Conservation (phyloP, 2,888 invertebrate species). For the Celastrina argiolus region DNA sequence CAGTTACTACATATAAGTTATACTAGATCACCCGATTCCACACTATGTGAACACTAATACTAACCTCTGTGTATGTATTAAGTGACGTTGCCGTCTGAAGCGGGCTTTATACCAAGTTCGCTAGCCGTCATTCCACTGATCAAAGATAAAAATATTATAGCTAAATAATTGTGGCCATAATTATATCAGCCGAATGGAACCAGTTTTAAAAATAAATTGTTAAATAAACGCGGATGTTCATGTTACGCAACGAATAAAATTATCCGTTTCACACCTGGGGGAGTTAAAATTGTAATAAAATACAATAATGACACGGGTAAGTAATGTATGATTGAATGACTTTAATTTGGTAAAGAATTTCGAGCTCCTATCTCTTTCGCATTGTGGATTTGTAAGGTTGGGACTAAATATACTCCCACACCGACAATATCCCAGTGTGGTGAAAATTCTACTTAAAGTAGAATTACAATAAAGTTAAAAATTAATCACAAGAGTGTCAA, state of each 20-base stretch:
- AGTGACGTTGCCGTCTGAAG: no score
- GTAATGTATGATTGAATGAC: not conserved
- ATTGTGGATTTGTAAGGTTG: no score
- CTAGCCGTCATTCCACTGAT: not conserved
- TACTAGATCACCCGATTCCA: no score
- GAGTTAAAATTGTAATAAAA: constrained; percentile 1
- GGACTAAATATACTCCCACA: no score
- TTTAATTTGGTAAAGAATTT: not conserved
- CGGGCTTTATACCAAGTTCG: not conserved
- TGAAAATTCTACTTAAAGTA: no score
- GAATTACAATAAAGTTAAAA: no score
- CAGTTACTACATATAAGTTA: no score
- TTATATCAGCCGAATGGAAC: not conserved
- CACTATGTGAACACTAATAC: no score
- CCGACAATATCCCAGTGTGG: no score
- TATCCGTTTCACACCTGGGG: constrained; percentile 12
- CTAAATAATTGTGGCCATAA: not conserved
- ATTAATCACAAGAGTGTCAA: no score
- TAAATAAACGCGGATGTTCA: constrained; percentile 15
- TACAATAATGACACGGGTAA: not conserved
- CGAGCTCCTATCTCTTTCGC: no score
- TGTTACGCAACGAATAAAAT: constrained; percentile 8
- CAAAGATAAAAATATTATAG: not conserved
- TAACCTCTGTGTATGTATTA: no score
- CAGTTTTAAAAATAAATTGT: not conserved